Conservation (phyloP, 2,797 vertebrate species). For the Aulostomus chinensis region DNA sequence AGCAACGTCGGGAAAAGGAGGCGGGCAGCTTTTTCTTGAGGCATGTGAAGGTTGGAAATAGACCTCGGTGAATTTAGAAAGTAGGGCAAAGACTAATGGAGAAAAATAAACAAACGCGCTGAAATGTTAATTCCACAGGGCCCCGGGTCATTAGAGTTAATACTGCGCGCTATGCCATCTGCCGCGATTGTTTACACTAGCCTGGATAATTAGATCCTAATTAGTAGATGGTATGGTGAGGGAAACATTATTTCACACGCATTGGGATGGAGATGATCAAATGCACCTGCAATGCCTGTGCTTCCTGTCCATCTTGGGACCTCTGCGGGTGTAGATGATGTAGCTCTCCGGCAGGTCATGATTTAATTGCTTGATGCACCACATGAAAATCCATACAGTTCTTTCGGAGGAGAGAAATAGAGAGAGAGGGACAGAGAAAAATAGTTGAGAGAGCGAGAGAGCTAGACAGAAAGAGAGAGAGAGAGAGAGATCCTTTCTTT, state of each 20-base stretch:
- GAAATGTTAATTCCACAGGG: slow-evolving; percentile 83
- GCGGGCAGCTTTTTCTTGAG: slow-evolving; percentile 52
- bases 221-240: slow-evolving; percentile 87
- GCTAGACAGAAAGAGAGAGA: too few species aligned
- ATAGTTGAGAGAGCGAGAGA: too few species aligned
- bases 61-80: slow-evolving; percentile 81
- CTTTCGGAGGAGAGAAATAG: too few species aligned
- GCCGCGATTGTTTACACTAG: slow-evolving; percentile 94
- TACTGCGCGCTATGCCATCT: slow-evolving; percentile 88
- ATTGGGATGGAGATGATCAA: slow-evolving; percentile 65
- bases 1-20: slow-evolving; percentile 32
- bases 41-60: slow-evolving; percentile 68
- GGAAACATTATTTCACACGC: slow-evolving; percentile 74
- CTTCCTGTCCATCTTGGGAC: slow-evolving; percentile 52
- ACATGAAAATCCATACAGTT: slow-evolving; percentile 11
- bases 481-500: slow-evolving; percentile 26
- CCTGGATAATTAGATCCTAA: slow-evolving; percentile 95
- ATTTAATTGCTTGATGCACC: slow-evolving; percentile 53
- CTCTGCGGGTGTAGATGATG: slow-evolving; percentile 24
- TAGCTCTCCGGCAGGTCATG: slow-evolving; percentile 29
- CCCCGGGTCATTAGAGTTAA: slow-evolving; percentile 89
- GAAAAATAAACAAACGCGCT: slow-evolving; percentile 81
- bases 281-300: slow-evolving; percentile 64
- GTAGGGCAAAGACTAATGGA: slow-evolving; percentile 83
- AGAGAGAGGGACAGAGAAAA: slow-evolving; percentile 12